Base-by-base conservation (phyloP, 2,888 invertebrate genomes). In the Brachyopa scutellaris region DNA sequence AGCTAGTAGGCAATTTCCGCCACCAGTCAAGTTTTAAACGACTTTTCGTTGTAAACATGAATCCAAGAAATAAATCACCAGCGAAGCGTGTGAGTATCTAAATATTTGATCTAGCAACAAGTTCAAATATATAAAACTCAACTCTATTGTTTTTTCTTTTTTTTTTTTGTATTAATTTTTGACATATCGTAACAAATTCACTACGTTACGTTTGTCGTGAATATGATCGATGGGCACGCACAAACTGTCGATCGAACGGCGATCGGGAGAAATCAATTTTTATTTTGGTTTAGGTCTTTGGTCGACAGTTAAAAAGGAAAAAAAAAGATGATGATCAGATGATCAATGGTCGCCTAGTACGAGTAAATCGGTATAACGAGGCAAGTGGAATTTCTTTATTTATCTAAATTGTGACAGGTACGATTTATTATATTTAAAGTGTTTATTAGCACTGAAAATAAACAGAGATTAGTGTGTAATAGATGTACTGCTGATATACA, bases 171-270 rank as follows among this genome's bases (percentile, higher is more conserved):
- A n/a, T n/a, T 59, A 36, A 40, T 59, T 51, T 62, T 57, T 74
- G 74, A 74, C 69, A 74, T 80, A 69, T 80, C 69, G 53, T 49
- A 79, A 73, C 45, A 67, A 79, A 79, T 73, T 73, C 61, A n/a
- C 51, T 40, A 42, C 47, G 53, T 55, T 62, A 77, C 64, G 59
- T 70, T 79, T 82, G 76, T 76, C 82, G 76, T 61, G 59, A 59
- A 77, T 47, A 77, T 82, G 82, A 82, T 77, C 64, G 77, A 82
- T 82, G 82, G 26, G 47, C 33, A 23, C 45, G 40, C 45, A 57
- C 64, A 38, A 62, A 33, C 69, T 57, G 33, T 13, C 49, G 57
- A 57, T 55, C 53, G 55, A 36, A 66, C 19, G 59, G 33, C 45
- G 64, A 78, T 78, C 66, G 70, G 59, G 36, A 29, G 31, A 72